These are phyloP conservation scores for Solenopsis invicta DNA, from an alignment of 1,140 invertebrate genomes.

Conservation along the genomic window DNA sequence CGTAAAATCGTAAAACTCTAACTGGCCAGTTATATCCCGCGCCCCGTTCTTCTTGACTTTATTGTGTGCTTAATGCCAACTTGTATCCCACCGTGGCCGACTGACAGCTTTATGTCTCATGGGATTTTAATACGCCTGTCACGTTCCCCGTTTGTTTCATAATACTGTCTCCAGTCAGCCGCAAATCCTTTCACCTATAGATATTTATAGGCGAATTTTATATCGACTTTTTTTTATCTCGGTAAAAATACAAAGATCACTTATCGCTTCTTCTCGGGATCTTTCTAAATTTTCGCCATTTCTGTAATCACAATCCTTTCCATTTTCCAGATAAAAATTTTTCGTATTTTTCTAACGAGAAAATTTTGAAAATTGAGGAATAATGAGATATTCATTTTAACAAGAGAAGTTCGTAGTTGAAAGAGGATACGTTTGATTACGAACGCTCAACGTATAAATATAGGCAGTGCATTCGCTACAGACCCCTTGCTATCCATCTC, in stretches of 20 bases:
- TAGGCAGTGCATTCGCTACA: not conserved
- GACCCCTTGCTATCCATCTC: not conserved
- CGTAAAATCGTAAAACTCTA: constrained; percentile 51
- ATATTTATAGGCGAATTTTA: constrained; percentile 16
- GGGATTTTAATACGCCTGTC: constrained; percentile 51
- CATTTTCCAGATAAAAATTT: not conserved
- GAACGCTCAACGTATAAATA: not conserved
- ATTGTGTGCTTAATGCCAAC: constrained; percentile 54
- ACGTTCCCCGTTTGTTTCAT: constrained; percentile 35
- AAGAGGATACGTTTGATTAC: constrained; percentile 18
- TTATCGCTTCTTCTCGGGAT: not conserved
- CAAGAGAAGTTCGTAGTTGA: not conserved
- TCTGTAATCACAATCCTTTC: not conserved
- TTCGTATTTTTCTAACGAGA: not conserved
- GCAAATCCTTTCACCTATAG: not conserved
- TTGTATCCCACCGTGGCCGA: constrained; percentile 32
- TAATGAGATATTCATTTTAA: constrained; percentile 23
- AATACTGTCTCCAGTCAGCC: not conserved
- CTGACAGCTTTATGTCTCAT: constrained; percentile 47
- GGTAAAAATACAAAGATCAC: not conserved
- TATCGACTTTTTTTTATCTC: not conserved
- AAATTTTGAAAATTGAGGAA: constrained; percentile 6
- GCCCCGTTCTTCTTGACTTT: constrained; percentile 41
- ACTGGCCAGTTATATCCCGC: constrained; percentile 18
- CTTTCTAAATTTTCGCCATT: not conserved